Evolutionary conservation across 2,888 invertebrate genomes (phyloP).

Genomic region (Cantharis nigra): DNA sequence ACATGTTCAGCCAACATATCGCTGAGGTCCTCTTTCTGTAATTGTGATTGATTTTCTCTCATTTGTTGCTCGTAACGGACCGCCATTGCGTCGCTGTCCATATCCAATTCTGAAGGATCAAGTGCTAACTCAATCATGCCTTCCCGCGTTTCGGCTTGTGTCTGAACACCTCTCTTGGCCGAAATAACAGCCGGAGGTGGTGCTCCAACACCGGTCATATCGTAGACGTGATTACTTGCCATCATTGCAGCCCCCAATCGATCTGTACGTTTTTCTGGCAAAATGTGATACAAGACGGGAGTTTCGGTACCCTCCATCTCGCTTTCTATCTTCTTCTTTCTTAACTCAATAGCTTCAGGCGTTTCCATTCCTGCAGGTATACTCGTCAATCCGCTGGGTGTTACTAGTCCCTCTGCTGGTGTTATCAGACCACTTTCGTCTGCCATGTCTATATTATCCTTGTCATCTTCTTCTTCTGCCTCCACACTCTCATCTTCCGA

Average conservation of each 20-base stretch:
- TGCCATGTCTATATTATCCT: constrained; percentile 61
- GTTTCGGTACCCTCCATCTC: constrained; percentile 93
- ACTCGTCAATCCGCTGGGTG: constrained; percentile 90
- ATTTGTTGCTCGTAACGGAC: constrained; percentile 95
- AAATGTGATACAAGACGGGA: constrained; percentile 91
- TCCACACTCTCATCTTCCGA: constrained; percentile 76
- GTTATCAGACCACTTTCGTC: constrained; percentile 88
- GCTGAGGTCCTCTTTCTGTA: constrained; percentile 92
- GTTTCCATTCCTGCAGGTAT: constrained; percentile 97
- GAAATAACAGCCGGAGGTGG: constrained; percentile 60
- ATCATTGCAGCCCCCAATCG: constrained; percentile 92
- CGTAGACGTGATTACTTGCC: constrained; percentile 98
- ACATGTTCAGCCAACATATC: constrained; percentile 99
- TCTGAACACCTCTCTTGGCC: constrained; percentile 49
- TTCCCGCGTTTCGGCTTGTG: constrained; percentile 55
- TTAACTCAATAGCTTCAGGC: constrained; percentile 95
- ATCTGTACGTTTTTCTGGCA: constrained; percentile 93
- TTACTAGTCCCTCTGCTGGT: constrained; percentile 90
- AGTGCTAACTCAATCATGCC: constrained; percentile 91
- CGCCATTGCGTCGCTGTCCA: constrained; percentile 95
- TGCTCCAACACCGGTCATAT: constrained; percentile 74
- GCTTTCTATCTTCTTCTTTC: constrained; percentile 94
- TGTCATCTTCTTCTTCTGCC: constrained; percentile 71
- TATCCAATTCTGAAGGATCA: constrained; percentile 95
- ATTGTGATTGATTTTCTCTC: constrained; percentile 86